These are phyloP conservation scores for Pseudolycoriella hygida DNA, from an alignment of 2,888 invertebrate genomes.

Conservation along the genomic window DNA sequence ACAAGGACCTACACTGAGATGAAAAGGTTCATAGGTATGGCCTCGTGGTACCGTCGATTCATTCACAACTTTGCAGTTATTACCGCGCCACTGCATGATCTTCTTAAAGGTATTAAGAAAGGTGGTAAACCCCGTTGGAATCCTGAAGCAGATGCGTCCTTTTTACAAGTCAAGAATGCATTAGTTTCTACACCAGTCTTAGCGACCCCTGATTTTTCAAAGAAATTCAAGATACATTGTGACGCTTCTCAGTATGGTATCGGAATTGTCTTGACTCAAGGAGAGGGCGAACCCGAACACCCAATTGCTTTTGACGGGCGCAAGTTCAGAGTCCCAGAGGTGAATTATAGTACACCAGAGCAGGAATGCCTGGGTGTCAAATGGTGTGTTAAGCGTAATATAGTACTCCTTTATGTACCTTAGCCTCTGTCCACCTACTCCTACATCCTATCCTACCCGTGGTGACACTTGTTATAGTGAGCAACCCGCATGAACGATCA, in stretches of 20 bases:
- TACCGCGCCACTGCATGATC: too few species aligned
- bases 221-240: neutral
- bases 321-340: neutral
- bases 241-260: neutral
- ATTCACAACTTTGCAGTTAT: neutral
- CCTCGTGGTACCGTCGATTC: neutral
- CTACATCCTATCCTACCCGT: too few species aligned
- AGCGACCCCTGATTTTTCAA: neutral
- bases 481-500: too few species aligned
- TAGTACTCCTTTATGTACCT: too few species aligned
- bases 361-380: too few species aligned
- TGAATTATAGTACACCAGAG: neutral
- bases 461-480: too few species aligned
- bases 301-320: too few species aligned
- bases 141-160: neutral
- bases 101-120: neutral
- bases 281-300: too few species aligned
- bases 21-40: slow-evolving; percentile 2
- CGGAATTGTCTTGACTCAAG: too few species aligned
- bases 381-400: too few species aligned
- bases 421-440: too few species aligned
- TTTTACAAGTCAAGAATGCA: neutral
- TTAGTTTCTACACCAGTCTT: too few species aligned
- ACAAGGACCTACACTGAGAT: slow-evolving; percentile 6
- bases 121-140: neutral